Evolutionary conservation across 2,797 vertebrate genomes (phyloP), one percentile per base, ranked within the genome.

Genomic region (Hozukius guyotensis): DNA sequence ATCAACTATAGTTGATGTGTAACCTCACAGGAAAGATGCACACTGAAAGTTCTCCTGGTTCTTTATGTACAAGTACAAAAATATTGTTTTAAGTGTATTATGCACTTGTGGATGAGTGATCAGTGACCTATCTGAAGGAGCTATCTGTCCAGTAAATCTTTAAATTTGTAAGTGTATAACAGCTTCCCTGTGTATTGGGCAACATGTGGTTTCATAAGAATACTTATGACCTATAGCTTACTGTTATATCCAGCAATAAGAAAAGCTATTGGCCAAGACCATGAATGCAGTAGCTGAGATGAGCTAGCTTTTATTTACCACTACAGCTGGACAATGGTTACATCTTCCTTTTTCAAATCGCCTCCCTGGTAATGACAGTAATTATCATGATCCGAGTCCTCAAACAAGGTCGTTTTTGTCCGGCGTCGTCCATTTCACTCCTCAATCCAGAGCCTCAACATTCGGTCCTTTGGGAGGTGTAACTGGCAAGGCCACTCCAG

Each of bases 331-430:
- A 83, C 57, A 3, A 59, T 24, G 36, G 63, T 16, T 38, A 6
- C 25, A 46, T 53, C 1, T 5, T 56, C 36, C 62, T 49, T 73
- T 73, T 78, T 74, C 76, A 71, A 83, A 81, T 78, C 7, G 29
- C 59, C 66, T 75, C 34, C 67, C 72, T 36, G 60, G 32, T 82
- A 88, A 91, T 84, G 77, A 88, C 81, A 65, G 81, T 80, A 80
- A 91, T 91, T 78, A 91, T 86, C 86, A 66, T 65, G 63, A 86
- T 64, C 42, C 1, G 14, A 79, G 72, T 89, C 60, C 81, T 91
- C 49, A 80, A 87, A 86, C 75, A 77, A 80, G 85, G 71, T 38
- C 67, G 67, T 66, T 81, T 80, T 80, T 79, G 82, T 80, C 81
- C 63, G 1, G n/a, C 69, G 1, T 67, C 12, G 36, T 79, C 68